Percentiles rank a stretch among this genome's conserved stretches.
Evolutionary conservation across 2,797 vertebrate genomes (phyloP).

Genomic region (Lagorchestes hirsutus): DNA sequence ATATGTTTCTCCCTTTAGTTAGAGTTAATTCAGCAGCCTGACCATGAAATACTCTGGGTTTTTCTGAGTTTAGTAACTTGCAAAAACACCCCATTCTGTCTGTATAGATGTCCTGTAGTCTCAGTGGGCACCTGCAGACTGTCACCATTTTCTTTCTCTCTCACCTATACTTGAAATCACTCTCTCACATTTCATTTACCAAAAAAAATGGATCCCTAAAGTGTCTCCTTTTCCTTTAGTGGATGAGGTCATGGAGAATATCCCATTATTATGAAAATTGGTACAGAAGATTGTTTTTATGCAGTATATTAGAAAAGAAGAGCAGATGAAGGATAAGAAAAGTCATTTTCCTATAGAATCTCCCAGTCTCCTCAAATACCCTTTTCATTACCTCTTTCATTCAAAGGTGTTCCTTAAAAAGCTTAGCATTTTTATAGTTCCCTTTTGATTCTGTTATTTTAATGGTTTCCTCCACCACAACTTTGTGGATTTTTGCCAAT

Average conservation of each 20-base stretch:
- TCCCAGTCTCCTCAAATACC: background rate
- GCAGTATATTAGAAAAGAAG: background rate
- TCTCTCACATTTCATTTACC: background rate
- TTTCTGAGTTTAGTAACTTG: background rate
- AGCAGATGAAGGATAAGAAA: background rate
- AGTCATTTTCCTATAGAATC: background rate
- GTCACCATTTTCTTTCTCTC: constrained; percentile 21
- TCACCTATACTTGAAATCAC: constrained; percentile 32
- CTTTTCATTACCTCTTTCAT: background rate
- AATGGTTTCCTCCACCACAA: constrained; percentile 31
- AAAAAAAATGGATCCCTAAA: background rate
- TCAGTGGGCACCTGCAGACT: background rate
- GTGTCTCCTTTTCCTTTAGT: background rate
- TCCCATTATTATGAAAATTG: background rate
- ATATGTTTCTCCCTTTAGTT: background rate
- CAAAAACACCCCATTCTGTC: background rate
- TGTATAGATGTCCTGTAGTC: background rate
- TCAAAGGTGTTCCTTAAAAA: background rate
- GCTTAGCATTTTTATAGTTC: constrained; percentile 7
- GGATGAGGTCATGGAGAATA: background rate
- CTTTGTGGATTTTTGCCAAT: constrained; percentile 30
- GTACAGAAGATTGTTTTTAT: background rate
- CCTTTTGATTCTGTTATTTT: constrained; percentile 50
- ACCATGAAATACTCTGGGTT: background rate
- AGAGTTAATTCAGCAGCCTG: constrained; percentile 14